Conservation (phyloP, 2,113 vertebrate species). For the Numida meleagris region DNA sequence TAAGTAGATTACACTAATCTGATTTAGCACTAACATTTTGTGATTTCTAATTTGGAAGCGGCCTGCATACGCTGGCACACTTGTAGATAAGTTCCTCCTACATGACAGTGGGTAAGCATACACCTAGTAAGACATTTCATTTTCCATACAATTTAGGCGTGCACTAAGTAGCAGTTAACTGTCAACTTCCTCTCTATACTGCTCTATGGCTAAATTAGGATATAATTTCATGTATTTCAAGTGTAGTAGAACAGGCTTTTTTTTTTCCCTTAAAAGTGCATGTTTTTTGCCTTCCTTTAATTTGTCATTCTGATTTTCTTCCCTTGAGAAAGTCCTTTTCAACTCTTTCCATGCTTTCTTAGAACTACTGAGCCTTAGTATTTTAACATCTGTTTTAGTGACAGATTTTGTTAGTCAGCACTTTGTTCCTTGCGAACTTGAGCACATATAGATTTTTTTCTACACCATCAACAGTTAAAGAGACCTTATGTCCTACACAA, state of each 20-base stretch:
- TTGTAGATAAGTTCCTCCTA: background rate
- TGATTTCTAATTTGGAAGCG: background rate
- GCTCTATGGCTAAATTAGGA: background rate
- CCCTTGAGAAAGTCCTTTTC: background rate
- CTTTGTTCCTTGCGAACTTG: background rate
- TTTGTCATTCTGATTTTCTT: background rate
- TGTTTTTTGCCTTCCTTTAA: background rate
- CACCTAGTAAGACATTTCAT: background rate
- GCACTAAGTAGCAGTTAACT: background rate
- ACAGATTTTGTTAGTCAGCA: background rate
- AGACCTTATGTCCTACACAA: background rate
- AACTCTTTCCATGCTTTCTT: background rate
- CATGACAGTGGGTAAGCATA: rapidly evolving
- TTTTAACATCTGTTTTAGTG: background rate
- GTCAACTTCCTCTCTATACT: background rate
- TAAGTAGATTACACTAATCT: background rate
- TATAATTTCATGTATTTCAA: background rate
- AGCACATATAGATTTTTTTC: background rate
- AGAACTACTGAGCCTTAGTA: background rate
- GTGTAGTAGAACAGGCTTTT: too few species aligned
- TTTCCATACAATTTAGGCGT: background rate
- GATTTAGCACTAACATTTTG: background rate
- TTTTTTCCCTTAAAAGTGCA: background rate
- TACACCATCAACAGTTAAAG: background rate
- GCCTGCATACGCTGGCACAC: background rate